Percentiles rank a stretch among this genome's conserved stretches.
phyloP scores from a whole-genome alignment of 92 coral and sea anemone genomes.

The Siderastrea siderea region DNA sequence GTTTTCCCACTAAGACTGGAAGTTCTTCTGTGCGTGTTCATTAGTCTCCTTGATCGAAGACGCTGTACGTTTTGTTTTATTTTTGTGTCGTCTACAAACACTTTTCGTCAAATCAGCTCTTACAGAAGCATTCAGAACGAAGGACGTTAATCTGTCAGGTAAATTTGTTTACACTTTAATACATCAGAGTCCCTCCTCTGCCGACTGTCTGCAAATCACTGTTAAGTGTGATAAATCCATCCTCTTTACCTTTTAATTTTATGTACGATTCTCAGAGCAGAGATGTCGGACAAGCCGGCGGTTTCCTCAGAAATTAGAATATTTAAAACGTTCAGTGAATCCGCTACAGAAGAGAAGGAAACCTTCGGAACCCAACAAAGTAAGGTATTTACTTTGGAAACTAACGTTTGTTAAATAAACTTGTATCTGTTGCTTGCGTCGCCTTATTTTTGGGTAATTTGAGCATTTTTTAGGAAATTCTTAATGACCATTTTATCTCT shows the following conservation, averaged over 20 bases:
- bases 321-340: neutral
- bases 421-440: too few relatives aligned
- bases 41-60: neutral
- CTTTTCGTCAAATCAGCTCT: too few relatives aligned
- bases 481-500: too few relatives aligned
- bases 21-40: neutral
- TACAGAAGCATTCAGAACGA: too few relatives aligned
- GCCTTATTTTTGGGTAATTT: too few relatives aligned
- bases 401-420: too few relatives aligned
- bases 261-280: neutral
- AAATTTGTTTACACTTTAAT: too few relatives aligned
- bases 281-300: conserved; percentile 9
- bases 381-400: neutral
- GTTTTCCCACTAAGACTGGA: too few relatives aligned
- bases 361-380: neutral
- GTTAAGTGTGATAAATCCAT: too few relatives aligned
- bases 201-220: neutral
- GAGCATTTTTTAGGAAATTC: too few relatives aligned
- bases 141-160: too few relatives aligned
- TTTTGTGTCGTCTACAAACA: too few relatives aligned
- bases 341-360: neutral
- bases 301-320: neutral
- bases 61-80: neutral
- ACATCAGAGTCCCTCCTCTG: neutral
- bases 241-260: neutral